Evolutionary conservation across 2,888 invertebrate species (phyloP).

Genomic region (Calameuta pallipes): DNA sequence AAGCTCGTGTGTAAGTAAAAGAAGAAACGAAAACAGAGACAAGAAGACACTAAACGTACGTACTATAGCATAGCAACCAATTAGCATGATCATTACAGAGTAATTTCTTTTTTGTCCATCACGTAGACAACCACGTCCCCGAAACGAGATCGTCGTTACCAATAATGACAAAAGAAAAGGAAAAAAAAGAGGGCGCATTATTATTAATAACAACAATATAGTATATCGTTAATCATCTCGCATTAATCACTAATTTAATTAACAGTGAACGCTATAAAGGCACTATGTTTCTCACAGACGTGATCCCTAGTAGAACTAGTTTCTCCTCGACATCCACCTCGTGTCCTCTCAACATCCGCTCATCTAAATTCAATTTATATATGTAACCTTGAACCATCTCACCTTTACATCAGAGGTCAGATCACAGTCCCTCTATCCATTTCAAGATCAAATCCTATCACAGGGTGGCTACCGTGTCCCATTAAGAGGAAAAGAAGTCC

Average conservation of each 20-base stretch:
- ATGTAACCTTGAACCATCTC: not conserved
- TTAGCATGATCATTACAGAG: not conserved
- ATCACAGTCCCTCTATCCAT: slow-evolving; percentile 13
- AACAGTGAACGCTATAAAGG: slow-evolving; percentile 45
- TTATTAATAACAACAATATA: slow-evolving; percentile 9
- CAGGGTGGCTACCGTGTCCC: not conserved
- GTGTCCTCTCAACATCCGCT: not conserved
- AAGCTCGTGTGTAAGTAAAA: not conserved
- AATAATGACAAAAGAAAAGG: not conserved
- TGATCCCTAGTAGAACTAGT: slow-evolving; percentile 31
- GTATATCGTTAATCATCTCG: slow-evolving; percentile 27
- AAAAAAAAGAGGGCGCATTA: not conserved
- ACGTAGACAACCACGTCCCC: not conserved
- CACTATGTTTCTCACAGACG: slow-evolving; percentile 51
- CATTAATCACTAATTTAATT: slow-evolving; percentile 24
- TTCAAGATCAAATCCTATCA: not conserved
- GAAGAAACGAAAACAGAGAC: not conserved
- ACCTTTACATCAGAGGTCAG: not conserved
- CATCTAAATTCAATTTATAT: not conserved
- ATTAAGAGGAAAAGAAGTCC: slow-evolving; percentile 17
- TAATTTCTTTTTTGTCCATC: not conserved
- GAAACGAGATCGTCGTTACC: slow-evolving; percentile 1
- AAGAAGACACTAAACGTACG: not conserved
- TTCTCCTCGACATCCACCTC: not conserved
- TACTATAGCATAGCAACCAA: not conserved